Evolutionary conservation across 2,888 invertebrate species (phyloP), one percentile per base, ranked within the genome.

Genomic region (Electrophaes corylata): DNA sequence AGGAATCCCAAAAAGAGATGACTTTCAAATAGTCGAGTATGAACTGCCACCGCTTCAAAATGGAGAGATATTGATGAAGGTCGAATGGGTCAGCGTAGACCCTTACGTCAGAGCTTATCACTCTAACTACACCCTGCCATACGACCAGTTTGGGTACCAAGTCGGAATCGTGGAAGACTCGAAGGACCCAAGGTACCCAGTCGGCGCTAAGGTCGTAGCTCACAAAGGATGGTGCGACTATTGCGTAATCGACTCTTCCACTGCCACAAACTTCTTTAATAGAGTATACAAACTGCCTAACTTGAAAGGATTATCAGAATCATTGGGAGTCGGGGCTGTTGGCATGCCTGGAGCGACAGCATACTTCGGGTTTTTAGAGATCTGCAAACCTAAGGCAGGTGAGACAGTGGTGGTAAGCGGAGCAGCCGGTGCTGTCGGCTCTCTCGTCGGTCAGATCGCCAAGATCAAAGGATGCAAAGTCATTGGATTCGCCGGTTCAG

Each of bases 261-360:
- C 55, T n/a, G 37, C 81, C 46, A 50, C 53, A 12, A 63, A 65
- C 0, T 23, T 37, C 0, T 11, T 47, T 0, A 69, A 73, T 3
- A 66, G 40, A 45, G 54, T 80, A 6, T 84, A 84, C 69, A 80
- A 81, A 49, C 59, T 95, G 26, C 94, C 94, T 0, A 92, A 94
- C 63, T 72, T 94, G 46, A 92, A 92, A 60, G 86, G 90, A 0
- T 57, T 86, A 3, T 72, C 95, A 0, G 65, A 81, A 1, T 95
- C 95, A 0, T 80, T 93, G n/a, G 92, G 88, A 6, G 70, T 95
- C 0, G 95, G 95, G 18, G 88, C 92, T 3, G 80, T 95, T 4
- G 95, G 95, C 58, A 94, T 94, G 94, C 93, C 95, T 4, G 95
- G 95, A 89, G 93, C 92, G 37, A 94, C 95, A 0, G 95, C 96